Evolutionary conservation across 2,113 vertebrate species (phyloP).

Genomic region (Aphyosemion australe): DNA sequence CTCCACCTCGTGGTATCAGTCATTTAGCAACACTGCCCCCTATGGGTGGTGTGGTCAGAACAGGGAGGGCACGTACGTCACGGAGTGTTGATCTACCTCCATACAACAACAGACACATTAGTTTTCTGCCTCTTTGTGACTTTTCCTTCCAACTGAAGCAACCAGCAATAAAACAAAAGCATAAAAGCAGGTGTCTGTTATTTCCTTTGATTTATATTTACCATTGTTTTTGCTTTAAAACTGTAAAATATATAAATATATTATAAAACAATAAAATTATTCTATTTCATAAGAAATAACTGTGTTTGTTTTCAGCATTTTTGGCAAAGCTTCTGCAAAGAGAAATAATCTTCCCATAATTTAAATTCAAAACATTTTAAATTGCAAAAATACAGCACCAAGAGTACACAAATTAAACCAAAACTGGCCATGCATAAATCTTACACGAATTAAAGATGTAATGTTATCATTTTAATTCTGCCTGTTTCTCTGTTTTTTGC

Average conservation of each 20-base stretch:
- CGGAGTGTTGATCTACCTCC: not conserved
- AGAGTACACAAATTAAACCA: not conserved
- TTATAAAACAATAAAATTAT: too few relatives aligned
- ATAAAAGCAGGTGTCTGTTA: too few relatives aligned
- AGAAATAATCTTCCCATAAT: too few relatives aligned
- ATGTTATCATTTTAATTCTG: not conserved
- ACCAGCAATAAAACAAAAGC: too few relatives aligned
- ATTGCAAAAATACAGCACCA: not conserved
- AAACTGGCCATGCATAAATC: not conserved
- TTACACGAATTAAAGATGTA: too few relatives aligned
- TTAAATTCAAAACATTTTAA: too few relatives aligned
- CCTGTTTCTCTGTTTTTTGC: not conserved
- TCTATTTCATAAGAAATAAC: too few relatives aligned
- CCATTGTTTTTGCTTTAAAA: too few relatives aligned
- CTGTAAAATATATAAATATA: too few relatives aligned
- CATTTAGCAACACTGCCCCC: conserved; percentile 27
- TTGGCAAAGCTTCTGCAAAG: too few relatives aligned
- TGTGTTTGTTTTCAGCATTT: too few relatives aligned
- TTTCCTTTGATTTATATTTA: too few relatives aligned
- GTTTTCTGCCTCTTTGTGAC: not conserved
- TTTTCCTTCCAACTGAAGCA: not conserved
- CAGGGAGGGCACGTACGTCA: conserved; percentile 15
- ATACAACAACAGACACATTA: not conserved
- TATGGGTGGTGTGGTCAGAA: not conserved
- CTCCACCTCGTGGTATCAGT: not conserved